Evolutionary conservation across 2,888 invertebrate species (phyloP), one percentile per base, ranked within the genome.

Genomic region (Rhopalosiphum nymphaeae): DNA sequence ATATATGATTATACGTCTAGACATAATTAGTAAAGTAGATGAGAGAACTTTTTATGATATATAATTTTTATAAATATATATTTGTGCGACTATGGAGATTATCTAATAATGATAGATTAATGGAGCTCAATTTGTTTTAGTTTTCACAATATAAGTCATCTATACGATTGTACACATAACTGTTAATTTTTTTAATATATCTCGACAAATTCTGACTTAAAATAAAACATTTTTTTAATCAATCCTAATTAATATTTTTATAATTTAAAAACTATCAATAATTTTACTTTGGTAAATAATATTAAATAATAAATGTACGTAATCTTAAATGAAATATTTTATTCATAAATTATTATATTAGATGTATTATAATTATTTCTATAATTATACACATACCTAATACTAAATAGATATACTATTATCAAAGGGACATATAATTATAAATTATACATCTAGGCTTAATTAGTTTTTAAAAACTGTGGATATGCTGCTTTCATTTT

Each of bases 371-470:
- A 67, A 61, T n/a, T n/a, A n/a, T 61, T n/a, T 11, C n/a, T n/a
- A 10, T 61, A 29, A 61, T 13, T 67, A 67, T 11, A 4, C 4
- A 13, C 61, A 13, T n/a, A 13, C 53, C 21, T 53, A 53, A 67
- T 67, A 67, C n/a, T n/a, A 67, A 67, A 67, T n/a, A 67, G n/a
- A 67, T 67, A 67, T n/a, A 67, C n/a, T n/a, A 67, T 67, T 13
- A n/a, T 67, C 29, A 13, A 61, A 11, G n/a, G 4, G 13, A 67
- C 11, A 13, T 3, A 29, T 29, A 61, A 67, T 67, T 67, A 67
- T n/a, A 5, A 67, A 67, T 46, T n/a, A 67, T 67, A 11, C n/a
- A 67, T 1, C n/a, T n/a, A 29, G 29, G n/a, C n/a, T 67, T 67
- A 4, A 67, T 67, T 67, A 13, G 4, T n/a, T 67, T 61, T 67